Conservation (phyloP, 2,888 invertebrate genomes). For the Archips crataeganus region DNA sequence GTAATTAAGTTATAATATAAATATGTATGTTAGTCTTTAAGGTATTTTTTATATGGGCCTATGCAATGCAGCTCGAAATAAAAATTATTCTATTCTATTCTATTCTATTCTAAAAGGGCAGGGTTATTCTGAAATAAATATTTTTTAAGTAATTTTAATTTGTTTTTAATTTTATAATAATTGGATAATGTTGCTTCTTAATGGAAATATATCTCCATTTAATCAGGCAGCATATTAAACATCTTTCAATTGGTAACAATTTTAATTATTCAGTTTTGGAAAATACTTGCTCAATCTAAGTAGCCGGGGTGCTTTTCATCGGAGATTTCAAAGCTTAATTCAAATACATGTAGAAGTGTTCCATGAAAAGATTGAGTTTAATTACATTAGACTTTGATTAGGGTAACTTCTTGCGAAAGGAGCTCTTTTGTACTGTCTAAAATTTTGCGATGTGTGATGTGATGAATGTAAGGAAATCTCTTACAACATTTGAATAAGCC, state of each 20-base stretch:
- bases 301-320: conserved; percentile 27
- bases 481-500: neutral
- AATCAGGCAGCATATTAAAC: neutral
- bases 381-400: conserved; percentile 36
- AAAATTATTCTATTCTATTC: too few species aligned
- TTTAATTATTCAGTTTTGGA: conserved; percentile 14
- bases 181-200: too few species aligned
- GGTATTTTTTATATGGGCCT: too few species aligned
- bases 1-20: too few species aligned
- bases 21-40: too few species aligned
- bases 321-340: conserved; percentile 20
- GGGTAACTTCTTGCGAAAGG: conserved; percentile 9
- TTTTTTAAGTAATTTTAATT: too few species aligned
- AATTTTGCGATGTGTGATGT: conserved; percentile 10
- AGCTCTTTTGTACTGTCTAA: neutral
- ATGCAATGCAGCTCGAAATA: too few species aligned
- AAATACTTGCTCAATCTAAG: conserved; percentile 24
- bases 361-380: conserved; percentile 35
- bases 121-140: too few species aligned
- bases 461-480: neutral
- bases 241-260: conserved; percentile 17
- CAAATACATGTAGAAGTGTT: conserved; percentile 12
- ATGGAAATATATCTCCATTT: conserved; percentile 1
- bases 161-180: too few species aligned
- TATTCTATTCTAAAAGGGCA: too few species aligned